Evolutionary conservation across 2,113 vertebrate genomes (phyloP).

Genomic region (Perca flavescens): DNA sequence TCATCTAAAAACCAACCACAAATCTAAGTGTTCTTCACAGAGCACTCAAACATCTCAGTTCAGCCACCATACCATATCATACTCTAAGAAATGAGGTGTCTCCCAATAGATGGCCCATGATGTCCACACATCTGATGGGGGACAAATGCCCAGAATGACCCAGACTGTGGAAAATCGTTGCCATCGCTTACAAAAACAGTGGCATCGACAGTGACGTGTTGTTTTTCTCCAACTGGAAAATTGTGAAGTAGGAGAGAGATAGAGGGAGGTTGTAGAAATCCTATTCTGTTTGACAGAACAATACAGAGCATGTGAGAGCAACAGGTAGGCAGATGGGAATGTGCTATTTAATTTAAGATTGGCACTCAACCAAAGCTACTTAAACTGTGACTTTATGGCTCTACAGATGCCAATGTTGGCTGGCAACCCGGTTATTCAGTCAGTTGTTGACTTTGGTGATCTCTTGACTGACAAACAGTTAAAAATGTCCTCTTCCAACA

Average conservation of each 20-base stretch:
- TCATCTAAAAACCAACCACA: neutral
- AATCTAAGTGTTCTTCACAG: too few species aligned
- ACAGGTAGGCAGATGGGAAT: constrained; percentile 25
- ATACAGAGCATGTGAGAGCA: constrained; percentile 19
- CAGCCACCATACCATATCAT: neutral
- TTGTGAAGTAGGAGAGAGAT: neutral
- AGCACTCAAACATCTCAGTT: neutral
- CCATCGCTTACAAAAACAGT: neutral
- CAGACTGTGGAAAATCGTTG: neutral
- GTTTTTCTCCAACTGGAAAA: neutral
- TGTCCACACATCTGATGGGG: neutral
- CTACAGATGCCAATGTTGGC: constrained; percentile 18
- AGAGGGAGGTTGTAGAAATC: neutral
- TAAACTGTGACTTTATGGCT: neutral
- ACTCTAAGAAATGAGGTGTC: neutral
- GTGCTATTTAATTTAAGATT: constrained; percentile 5
- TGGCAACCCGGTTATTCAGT: neutral
- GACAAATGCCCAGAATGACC: neutral
- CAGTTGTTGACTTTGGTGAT: neutral
- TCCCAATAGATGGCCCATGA: neutral
- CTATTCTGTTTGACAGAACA: neutral
- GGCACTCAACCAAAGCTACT: constrained; percentile 29
- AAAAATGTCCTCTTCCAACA: neutral
- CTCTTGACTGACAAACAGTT: too few species aligned
- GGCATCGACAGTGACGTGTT: neutral